These are phyloP conservation scores for Saxidomus purpurata DNA, from an alignment of 1,140 invertebrate species.

Conservation along the genomic window DNA sequence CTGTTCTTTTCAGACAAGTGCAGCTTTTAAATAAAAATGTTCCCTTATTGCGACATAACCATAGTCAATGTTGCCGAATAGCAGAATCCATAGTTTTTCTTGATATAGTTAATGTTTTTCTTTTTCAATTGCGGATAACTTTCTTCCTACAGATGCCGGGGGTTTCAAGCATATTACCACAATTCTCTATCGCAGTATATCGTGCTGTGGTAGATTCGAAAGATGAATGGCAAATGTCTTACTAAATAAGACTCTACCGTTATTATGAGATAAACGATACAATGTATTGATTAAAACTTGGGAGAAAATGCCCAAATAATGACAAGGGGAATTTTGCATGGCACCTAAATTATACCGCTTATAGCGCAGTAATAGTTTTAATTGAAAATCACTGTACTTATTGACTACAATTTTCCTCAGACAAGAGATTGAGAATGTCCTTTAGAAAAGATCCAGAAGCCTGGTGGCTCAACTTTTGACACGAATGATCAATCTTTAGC, in stretches of 20 bases:
- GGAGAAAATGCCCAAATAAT: slow-evolving; percentile 39
- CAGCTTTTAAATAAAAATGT: no score
- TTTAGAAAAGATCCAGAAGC: slow-evolving; percentile 1
- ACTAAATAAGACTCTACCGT: slow-evolving; percentile 28
- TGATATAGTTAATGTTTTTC: no score
- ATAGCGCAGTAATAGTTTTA: slow-evolving; percentile 48
- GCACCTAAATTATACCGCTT: slow-evolving; percentile 45
- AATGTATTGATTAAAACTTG: slow-evolving; percentile 32
- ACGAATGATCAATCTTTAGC: background rate
- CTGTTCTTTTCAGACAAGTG: no score
- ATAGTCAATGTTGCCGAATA: no score
- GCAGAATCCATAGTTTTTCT: no score
- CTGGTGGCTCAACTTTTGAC: background rate
- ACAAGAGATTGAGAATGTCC: background rate
- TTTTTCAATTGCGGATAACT: no score
- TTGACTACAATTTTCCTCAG: slow-evolving; percentile 25
- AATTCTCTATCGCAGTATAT: no score
- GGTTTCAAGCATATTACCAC: no score
- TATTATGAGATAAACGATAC: slow-evolving; percentile 28
- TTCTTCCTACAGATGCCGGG: no score
- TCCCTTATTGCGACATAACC: no score
- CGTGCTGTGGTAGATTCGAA: background rate
- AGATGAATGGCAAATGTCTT: slow-evolving; percentile 47
- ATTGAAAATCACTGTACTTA: slow-evolving; percentile 58
- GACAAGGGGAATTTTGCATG: background rate